Evolutionary conservation across 2,797 vertebrate species (phyloP).

Genomic region (Oreonectes daqikongensis): DNA sequence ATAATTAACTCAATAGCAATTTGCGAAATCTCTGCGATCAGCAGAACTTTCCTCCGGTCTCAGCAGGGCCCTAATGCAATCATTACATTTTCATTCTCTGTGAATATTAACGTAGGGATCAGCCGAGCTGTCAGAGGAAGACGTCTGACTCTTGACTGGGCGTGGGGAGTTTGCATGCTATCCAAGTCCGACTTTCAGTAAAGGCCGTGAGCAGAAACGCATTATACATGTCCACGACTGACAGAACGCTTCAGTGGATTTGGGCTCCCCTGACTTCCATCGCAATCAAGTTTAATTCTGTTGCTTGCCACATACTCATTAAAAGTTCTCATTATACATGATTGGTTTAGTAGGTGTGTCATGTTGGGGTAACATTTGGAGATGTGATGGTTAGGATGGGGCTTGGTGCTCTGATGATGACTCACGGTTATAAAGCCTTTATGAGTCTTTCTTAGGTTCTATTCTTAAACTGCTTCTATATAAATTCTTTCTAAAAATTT

Average conservation of each 20-base stretch:
- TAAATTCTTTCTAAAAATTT: too few species aligned
- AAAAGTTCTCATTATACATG: conserved; percentile 74
- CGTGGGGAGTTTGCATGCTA: conserved; percentile 25
- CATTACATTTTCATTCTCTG: conserved; percentile 67
- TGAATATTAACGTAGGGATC: conserved; percentile 71
- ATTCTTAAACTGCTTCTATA: conserved; percentile 44
- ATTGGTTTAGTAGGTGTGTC: conserved; percentile 74
- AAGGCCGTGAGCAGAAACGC: conserved; percentile 24
- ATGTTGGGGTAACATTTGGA: conserved; percentile 36
- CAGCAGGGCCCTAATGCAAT: conserved; percentile 78
- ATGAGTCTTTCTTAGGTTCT: conserved; percentile 28
- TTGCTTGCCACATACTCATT: conserved; percentile 74
- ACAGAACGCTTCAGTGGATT: conserved; percentile 51
- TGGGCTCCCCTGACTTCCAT: conserved; percentile 66
- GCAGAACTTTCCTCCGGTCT: conserved; percentile 76
- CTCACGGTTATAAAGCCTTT: conserved; percentile 46
- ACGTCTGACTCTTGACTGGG: conserved; percentile 69
- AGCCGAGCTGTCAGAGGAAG: conserved; percentile 66
- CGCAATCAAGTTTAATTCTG: conserved; percentile 77
- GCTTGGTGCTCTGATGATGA: conserved; percentile 24
- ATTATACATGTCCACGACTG: conserved; percentile 47
- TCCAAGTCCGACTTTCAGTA: background rate
- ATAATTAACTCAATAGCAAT: conserved; percentile 81
- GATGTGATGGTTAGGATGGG: conserved; percentile 37
- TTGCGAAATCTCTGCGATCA: conserved; percentile 79